These are phyloP conservation scores for Bucco capensis DNA, from an alignment of 2,113 vertebrate species.

Conservation along the genomic window DNA sequence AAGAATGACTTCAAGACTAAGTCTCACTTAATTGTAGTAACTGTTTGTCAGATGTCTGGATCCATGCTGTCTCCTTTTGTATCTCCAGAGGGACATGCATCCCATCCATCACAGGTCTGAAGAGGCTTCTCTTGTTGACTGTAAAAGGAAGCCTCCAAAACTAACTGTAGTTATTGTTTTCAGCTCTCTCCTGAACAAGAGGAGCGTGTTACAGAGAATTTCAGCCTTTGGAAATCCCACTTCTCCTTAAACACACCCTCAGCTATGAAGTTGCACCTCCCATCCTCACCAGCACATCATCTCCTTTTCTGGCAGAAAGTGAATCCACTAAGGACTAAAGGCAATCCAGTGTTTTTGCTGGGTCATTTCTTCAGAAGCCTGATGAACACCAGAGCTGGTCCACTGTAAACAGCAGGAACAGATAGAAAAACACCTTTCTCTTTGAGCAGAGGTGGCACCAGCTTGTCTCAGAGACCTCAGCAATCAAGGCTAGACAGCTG, in stretches of 20 bases:
- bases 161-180: too few relatives aligned
- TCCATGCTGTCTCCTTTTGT: neutral
- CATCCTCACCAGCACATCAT: neutral
- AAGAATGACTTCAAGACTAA: neutral
- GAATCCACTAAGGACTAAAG: fast-evolving
- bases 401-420: neutral
- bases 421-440: neutral
- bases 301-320: neutral
- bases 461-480: neutral
- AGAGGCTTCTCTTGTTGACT: neutral
- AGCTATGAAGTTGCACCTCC: neutral
- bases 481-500: neutral
- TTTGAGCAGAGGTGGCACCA: neutral
- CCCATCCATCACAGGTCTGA: neutral
- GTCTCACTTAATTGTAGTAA: neutral
- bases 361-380: neutral
- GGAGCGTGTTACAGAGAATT: neutral
- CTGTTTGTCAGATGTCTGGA: neutral
- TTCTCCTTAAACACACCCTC: neutral
- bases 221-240: neutral
- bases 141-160: neutral
- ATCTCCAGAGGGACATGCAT: neutral
- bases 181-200: too few relatives aligned
- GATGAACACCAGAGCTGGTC: neutral
- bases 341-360: neutral